These are phyloP conservation scores for Drosophila arawakana DNA, from an alignment of 1,140 invertebrate species.

Conservation along the genomic window DNA sequence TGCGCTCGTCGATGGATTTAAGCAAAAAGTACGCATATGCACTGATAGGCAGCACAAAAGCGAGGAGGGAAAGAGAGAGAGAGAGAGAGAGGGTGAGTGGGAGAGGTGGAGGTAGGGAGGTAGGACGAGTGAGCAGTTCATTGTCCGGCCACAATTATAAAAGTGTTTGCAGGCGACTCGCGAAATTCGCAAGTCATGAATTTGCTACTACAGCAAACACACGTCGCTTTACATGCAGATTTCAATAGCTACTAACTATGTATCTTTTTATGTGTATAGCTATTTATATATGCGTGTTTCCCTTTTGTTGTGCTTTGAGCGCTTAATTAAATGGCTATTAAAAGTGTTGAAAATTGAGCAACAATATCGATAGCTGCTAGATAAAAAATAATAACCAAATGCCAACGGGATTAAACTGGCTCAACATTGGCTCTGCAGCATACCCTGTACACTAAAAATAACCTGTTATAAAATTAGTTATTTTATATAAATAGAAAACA, in stretches of 20 bases:
- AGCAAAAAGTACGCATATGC: background rate
- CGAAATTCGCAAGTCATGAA: constrained; percentile 36
- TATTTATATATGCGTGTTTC: background rate
- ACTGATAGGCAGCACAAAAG: background rate
- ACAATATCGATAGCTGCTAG: constrained; percentile 52
- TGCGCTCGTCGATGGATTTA: constrained; percentile 38
- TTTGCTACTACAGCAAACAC: background rate
- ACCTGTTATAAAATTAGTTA: too few species aligned
- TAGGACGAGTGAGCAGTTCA: constrained; percentile 2
- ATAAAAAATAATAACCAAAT: constrained; percentile 30
- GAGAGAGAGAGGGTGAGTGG: too few species aligned
- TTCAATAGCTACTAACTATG: background rate
- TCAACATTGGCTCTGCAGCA: too few species aligned
- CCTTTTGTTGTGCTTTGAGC: constrained; percentile 63
- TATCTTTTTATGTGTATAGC: background rate
- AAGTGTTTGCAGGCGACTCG: constrained; percentile 57
- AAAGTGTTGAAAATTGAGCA: constrained; percentile 81
- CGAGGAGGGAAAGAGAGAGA: too few species aligned
- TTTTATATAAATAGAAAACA: too few species aligned
- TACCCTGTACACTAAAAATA: too few species aligned
- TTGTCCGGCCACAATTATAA: constrained; percentile 44
- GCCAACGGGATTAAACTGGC: constrained; percentile 3
- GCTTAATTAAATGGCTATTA: constrained; percentile 80
- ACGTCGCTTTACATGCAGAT: background rate
- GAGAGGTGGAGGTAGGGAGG: too few species aligned